Evolutionary conservation across 2,797 vertebrate genomes (phyloP).

Genomic region (Urophycis tenuis): DNA sequence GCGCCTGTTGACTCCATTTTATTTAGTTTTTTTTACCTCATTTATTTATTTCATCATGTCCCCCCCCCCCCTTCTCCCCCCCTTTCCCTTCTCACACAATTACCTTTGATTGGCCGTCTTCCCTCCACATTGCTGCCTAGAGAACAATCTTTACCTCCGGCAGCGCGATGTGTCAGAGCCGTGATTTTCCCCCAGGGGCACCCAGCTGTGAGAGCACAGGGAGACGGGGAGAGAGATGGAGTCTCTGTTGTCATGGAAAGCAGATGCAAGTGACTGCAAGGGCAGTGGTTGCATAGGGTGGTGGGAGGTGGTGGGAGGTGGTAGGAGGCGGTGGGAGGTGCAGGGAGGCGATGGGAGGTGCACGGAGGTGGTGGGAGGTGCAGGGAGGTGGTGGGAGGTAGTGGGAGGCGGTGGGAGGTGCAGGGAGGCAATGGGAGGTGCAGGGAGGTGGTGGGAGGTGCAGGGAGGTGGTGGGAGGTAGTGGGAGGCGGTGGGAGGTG

Average conservation of each 20-base stretch:
- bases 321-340: too few species aligned
- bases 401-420: too few species aligned
- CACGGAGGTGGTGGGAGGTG: too few species aligned
- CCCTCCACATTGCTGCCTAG: background rate
- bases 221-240: background rate
- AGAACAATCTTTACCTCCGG: background rate
- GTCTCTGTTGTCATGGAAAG: background rate
- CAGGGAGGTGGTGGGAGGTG: too few species aligned
- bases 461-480: too few species aligned
- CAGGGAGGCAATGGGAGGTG: too few species aligned
- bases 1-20: background rate
- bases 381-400: too few species aligned
- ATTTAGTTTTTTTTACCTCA: background rate
- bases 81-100: background rate
- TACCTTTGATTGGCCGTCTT: background rate
- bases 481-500: too few species aligned
- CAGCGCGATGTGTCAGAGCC: background rate
- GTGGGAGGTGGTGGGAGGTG: too few species aligned
- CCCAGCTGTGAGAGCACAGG: background rate
- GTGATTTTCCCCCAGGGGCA: too few species aligned
- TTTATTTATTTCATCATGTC: background rate
- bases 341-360: too few species aligned
- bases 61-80: background rate
- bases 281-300: background rate
- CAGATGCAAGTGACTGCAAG: background rate